Percentiles rank a stretch among this genome's conserved stretches.
phyloP scores from a whole-genome alignment of 2,888 invertebrate species.

The Sicus ferrugineus region DNA sequence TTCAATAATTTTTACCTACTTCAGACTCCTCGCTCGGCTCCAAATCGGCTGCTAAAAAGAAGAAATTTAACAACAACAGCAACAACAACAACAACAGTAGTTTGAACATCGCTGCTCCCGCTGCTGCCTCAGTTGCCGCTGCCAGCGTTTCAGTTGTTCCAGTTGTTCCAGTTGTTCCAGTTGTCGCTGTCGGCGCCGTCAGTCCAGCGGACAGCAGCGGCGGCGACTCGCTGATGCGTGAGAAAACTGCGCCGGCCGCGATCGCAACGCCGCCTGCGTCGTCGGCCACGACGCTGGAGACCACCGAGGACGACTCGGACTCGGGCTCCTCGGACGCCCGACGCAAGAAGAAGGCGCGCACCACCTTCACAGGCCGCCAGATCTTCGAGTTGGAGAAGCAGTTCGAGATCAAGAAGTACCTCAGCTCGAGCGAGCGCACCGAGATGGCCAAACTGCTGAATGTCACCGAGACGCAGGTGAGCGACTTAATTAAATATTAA shows the following conservation, averaged over 20 bases:
- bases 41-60: slow-evolving; percentile 57
- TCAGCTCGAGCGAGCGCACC: slow-evolving; percentile 91
- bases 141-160: not conserved
- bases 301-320: slow-evolving; percentile 66
- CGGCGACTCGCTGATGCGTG: slow-evolving; percentile 55
- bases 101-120: not conserved
- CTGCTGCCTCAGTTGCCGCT: slow-evolving; percentile 24
- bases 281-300: slow-evolving; percentile 49
- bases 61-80: slow-evolving; percentile 48
- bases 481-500: too few relatives aligned
- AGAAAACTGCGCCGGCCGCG: slow-evolving; percentile 47
- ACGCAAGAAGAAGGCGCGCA: slow-evolving; percentile 87
- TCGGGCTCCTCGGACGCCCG: slow-evolving; percentile 67
- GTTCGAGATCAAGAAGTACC: slow-evolving; percentile 95
- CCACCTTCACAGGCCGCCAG: slow-evolving; percentile 94
- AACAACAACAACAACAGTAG: slow-evolving; percentile 4
- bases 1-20: not conserved
- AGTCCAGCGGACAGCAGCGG: slow-evolving; percentile 54
- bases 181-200: slow-evolving; percentile 40
- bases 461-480: slow-evolving; percentile 96
- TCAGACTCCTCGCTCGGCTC: slow-evolving; percentile 34
- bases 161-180: not conserved
- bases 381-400: slow-evolving; percentile 96
- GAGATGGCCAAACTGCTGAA: slow-evolving; percentile 93
- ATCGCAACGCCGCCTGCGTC: slow-evolving; percentile 40